Evolutionary conservation across 2,797 vertebrate species (phyloP), one percentile per base, ranked within the genome.

Genomic region (Oceanodroma leucorhoa): DNA sequence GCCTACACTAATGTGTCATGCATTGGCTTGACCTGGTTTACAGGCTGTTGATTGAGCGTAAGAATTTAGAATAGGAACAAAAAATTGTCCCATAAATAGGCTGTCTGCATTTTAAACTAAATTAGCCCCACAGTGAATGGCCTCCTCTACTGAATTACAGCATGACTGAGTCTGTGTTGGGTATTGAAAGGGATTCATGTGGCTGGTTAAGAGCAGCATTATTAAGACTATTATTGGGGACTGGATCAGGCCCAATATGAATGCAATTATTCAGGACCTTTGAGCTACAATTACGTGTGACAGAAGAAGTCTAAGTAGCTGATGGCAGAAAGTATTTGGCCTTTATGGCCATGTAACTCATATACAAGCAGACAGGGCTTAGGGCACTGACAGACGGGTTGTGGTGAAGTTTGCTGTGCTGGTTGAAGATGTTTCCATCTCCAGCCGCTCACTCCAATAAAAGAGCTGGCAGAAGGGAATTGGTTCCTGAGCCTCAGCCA

Each of bases 21-120:
- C 41, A 57, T 82, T 93, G 71, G 18, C 78, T 94, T 90, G 62
- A 75, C 67, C 53, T 8, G 10, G 41, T 95, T 96, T 95, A 94
- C 83, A 87, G 90, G 92, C 91, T 95, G 96, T 92, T 93, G 88
- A 93, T 93, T 96, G 88, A 53, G 5, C 65, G 11, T 73, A 90
- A 94, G 94, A 93, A 96, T 93, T 89, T 72, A 92, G 84, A 94
- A 69, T 78, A 78, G 16, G 69, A 93, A 77, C 64, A 76, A 94
- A 96, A 94, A 90, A 76, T 65, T 82, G 67, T 84, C 86, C 83
- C 83, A 85, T 90, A 96, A 95, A 96, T 82, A 76, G 83, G 32
- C 48, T 87, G 88, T 71, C 88, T 95, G 65, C 69, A 18, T 90
- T 85, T 94, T 90, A 71, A 94, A 67, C 83, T 84, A 87, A 95